A percentile compares a stretch with the other conserved stretches of the same genome.
Conservation (phyloP, 2,113 vertebrate species). For the Fregetta grallaria region DNA sequence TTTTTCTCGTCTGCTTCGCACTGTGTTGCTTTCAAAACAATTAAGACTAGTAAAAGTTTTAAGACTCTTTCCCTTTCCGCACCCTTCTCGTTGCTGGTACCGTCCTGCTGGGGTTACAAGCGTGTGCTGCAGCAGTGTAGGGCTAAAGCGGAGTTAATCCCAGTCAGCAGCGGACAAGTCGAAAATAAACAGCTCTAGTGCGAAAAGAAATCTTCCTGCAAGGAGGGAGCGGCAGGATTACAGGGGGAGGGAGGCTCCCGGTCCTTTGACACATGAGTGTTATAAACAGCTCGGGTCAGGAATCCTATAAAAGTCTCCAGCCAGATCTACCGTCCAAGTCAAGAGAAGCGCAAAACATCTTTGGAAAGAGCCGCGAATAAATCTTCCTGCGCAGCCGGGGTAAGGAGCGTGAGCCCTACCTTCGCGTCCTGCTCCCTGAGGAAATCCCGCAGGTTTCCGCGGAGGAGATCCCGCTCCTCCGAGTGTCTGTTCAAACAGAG, state of each 20-base stretch:
- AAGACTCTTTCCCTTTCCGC: not conserved
- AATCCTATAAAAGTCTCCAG: not conserved
- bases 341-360: not conserved
- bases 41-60: not conserved
- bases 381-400: not conserved
- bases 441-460: constrained; percentile 11
- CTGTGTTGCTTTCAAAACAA: constrained; percentile 14
- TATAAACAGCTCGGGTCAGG: constrained; percentile 5
- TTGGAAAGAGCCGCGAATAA: not conserved
- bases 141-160: constrained; percentile 7
- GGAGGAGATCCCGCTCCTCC: constrained; percentile 35
- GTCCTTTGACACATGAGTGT: constrained; percentile 17
- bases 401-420: constrained; percentile 40
- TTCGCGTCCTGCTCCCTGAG: constrained; percentile 18
- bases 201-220: not conserved
- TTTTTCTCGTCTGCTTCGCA: not conserved
- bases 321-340: not conserved
- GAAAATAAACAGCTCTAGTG: constrained; percentile 23
- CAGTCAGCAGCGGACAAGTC: not conserved
- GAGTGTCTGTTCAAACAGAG: not conserved
- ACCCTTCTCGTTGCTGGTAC: not conserved
- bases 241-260: not conserved
- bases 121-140: not conserved
- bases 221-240: not conserved
- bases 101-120: not conserved